phyloP scores from a whole-genome alignment of 2,888 invertebrate species.

The Deilephila elpenor region DNA sequence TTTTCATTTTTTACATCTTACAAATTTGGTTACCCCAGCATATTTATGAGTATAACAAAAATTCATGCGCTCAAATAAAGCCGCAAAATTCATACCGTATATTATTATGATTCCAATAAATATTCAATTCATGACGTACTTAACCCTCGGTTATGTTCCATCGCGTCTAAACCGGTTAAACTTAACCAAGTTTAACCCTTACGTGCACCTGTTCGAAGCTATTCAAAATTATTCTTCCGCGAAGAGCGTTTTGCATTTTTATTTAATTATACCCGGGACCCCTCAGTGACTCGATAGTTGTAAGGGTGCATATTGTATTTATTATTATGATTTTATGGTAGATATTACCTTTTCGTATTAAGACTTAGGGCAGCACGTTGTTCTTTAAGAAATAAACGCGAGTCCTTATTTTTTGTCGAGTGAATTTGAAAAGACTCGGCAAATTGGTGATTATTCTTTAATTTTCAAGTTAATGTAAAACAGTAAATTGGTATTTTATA shows the following conservation, averaged over 20 bases:
- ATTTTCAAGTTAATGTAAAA: no score
- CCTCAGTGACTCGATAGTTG: not conserved
- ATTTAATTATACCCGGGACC: slow-evolving; percentile 26
- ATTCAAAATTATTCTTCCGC: slow-evolving; percentile 77
- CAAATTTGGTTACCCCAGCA: slow-evolving; percentile 4
- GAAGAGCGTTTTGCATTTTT: slow-evolving; percentile 62
- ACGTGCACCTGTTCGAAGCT: slow-evolving; percentile 72
- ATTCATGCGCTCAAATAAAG: slow-evolving; percentile 38
- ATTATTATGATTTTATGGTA: no score
- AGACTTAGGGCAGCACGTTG: not conserved
- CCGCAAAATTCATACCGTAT: slow-evolving; percentile 40
- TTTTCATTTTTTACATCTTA: not conserved
- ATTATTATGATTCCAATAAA: slow-evolving; percentile 45
- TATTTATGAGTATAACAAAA: slow-evolving; percentile 44
- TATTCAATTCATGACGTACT: slow-evolving; percentile 47
- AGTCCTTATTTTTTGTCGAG: no score
- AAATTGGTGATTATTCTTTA: no score
- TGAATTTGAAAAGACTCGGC: no score
- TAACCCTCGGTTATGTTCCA: slow-evolving; percentile 44
- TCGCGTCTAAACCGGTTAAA: slow-evolving; percentile 56
- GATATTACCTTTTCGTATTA: not conserved
- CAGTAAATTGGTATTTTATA: no score
- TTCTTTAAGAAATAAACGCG: not conserved
- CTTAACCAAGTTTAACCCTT: slow-evolving; percentile 48
- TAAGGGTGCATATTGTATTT: not conserved